Percentiles rank a stretch among this genome's conserved stretches.
phyloP scores from a whole-genome alignment of 1,140 invertebrate species.

The Trichomalopsis sarcophagae region DNA sequence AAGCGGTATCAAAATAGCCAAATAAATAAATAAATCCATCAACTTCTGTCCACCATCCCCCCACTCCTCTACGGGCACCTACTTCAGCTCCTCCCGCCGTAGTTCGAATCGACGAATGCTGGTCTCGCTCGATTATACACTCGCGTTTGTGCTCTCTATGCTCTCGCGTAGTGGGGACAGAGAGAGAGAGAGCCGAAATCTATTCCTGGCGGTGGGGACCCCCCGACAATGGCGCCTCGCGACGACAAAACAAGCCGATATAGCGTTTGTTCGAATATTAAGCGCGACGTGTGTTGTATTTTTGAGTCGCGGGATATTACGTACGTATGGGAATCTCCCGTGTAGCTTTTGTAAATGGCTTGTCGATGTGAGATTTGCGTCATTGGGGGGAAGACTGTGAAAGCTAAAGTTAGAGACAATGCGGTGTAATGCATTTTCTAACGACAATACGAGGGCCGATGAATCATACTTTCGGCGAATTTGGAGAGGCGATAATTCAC shows the following conservation, averaged over 20 bases:
- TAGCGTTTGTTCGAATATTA: neutral
- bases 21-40: slow-evolving; percentile 18
- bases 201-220: slow-evolving; percentile 52
- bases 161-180: slow-evolving; percentile 16
- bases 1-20: neutral
- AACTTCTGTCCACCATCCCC: neutral
- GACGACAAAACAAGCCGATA: slow-evolving; percentile 55
- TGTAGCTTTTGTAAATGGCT: neutral
- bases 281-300: neutral
- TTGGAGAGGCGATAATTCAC: neutral
- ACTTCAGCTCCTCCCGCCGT: slow-evolving; percentile 3
- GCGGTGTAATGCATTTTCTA: too few species aligned
- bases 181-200: slow-evolving; percentile 53
- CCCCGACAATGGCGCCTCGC: slow-evolving; percentile 52
- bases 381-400: too few species aligned
- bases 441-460: neutral
- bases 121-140: slow-evolving; percentile 45
- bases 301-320: neutral
- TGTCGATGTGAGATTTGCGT: neutral
- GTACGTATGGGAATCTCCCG: neutral
- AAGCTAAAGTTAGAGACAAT: too few species aligned
- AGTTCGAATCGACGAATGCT: slow-evolving; percentile 42
- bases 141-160: slow-evolving; percentile 15
- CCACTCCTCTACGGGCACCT: neutral
- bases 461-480: slow-evolving; percentile 43